Evolutionary conservation across 2,888 invertebrate species (phyloP), one percentile per base, ranked within the genome.

Genomic region (Agriotes lineatus): DNA sequence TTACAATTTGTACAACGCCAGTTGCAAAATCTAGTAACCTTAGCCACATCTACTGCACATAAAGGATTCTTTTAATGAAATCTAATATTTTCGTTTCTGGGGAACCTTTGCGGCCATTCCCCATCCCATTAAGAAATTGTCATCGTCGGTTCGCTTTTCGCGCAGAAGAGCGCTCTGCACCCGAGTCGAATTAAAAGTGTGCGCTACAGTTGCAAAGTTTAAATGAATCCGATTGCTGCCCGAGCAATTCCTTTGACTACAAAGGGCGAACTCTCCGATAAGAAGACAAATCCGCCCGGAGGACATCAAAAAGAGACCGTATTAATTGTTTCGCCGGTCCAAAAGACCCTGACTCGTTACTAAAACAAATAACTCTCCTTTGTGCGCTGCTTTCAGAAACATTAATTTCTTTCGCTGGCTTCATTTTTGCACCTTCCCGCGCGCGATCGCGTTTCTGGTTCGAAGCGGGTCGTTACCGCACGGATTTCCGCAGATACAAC

Each of bases 401-500:
- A 44, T 67, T 60, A 60, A 45, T 54, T 56, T 45, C 54, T 44
- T 54, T 54, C 37, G 16, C 50, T 18, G 22, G 33, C 35, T 60
- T 60, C 60, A 60, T 59, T 58, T 50, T 50, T 65, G 37, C 22
- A 37, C 48, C 12, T 25, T 22, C 25, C 10, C 16, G 7, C 10
- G 9, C n/a, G 33, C 52, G n/a, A 9, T 2, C 18, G 16, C 18
- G 52, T 14, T 10, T 16, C 12, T 60, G 44, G 20, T 45, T 30
- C 39, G 33, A 39, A 62, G 52, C 52, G 52, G 39, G 52, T 39
- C 22, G 42, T 25, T 35, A 39, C 25, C 52, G 35, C 39, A 42
- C 60, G 60, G 66, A 67, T 67, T 67, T 67, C 61, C 67, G 61
- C 56, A 56, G 67, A 68, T 64, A 63, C 59, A 52, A 52, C 52